Evolutionary conservation across 1,140 invertebrate species (phyloP).

Genomic region (Sweltsa coloradensis): DNA sequence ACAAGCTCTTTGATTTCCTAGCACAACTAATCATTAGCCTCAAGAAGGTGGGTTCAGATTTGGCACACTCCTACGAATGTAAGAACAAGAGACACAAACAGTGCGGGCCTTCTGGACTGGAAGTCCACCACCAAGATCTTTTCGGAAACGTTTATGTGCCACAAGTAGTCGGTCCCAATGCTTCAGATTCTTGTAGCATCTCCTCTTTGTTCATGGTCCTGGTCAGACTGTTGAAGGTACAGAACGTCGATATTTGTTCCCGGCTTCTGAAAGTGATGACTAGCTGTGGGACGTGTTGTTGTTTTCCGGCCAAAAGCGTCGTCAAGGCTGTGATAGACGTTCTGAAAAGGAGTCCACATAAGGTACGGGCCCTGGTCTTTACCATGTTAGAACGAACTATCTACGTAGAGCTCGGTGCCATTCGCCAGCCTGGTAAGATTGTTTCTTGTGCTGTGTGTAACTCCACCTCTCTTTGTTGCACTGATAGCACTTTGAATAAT

Average conservation of each 20-base stretch:
- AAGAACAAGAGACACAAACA: conserved; percentile 35
- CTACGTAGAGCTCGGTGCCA: conserved; percentile 45
- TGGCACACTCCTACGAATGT: conserved; percentile 39
- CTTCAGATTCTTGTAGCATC: conserved; percentile 37
- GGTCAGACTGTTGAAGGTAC: conserved; percentile 26
- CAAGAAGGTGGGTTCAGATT: conserved; percentile 40
- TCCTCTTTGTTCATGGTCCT: conserved; percentile 42
- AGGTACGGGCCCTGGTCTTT: conserved; percentile 25
- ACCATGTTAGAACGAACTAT: conserved; percentile 41
- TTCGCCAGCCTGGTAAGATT: conserved; percentile 3
- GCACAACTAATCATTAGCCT: conserved; percentile 40
- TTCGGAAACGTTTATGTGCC: conserved; percentile 34
- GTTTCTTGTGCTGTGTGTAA: conserved; percentile 8
- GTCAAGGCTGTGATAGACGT: conserved; percentile 28
- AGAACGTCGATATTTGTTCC: conserved; percentile 1
- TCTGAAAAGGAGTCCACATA: conserved; percentile 24
- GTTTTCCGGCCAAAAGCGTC: conserved; percentile 38
- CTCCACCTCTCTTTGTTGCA: too few species aligned
- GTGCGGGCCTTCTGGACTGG: conserved; percentile 31
- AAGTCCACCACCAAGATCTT: conserved; percentile 43
- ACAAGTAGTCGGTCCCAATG: conserved; percentile 19
- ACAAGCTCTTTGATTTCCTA: conserved; percentile 30
- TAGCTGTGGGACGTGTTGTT: conserved; percentile 46
- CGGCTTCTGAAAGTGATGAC: conserved; percentile 23
- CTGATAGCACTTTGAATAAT: too few species aligned